These are phyloP conservation scores for Andrena fulva DNA, from an alignment of 2,888 invertebrate species.

Conservation along the genomic window DNA sequence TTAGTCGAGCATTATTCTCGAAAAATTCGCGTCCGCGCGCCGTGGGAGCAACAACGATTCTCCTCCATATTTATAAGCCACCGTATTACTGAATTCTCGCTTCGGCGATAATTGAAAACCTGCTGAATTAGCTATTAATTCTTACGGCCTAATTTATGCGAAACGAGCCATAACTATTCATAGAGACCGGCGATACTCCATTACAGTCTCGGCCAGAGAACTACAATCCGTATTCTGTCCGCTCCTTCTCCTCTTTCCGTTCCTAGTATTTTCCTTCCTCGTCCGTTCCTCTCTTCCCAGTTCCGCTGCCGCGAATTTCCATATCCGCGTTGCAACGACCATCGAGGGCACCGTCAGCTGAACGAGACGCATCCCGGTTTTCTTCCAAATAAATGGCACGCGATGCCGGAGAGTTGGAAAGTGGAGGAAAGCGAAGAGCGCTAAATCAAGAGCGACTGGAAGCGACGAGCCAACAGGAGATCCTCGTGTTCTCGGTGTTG, in stretches of 20 bases:
- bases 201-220: constrained; percentile 54
- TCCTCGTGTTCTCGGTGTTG: constrained; percentile 19
- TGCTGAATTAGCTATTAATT: constrained; percentile 72
- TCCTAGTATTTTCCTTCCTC: not conserved
- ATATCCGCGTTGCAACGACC: constrained; percentile 53
- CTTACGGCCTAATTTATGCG: constrained; percentile 70
- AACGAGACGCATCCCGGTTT: constrained; percentile 13
- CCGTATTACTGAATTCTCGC: constrained; percentile 62
- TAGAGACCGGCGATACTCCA: constrained; percentile 60
- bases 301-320: constrained; percentile 44
- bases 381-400: not conserved
- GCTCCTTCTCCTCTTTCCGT: constrained; percentile 2
- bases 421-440: not conserved
- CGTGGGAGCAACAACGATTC: constrained; percentile 40
- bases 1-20: constrained; percentile 34
- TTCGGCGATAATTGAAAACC: constrained; percentile 70
- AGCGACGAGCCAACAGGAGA: constrained; percentile 12
- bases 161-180: constrained; percentile 70
- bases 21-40: constrained; percentile 19
- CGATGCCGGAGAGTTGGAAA: not conserved
- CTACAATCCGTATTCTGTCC: constrained; percentile 55
- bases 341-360: constrained; percentile 19
- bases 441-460: constrained; percentile 13
- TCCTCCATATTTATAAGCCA: constrained; percentile 70
- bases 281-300: not conserved